A percentile compares a stretch with the other conserved stretches of the same genome.
These are phyloP conservation scores for Coptodon bakossiorum DNA, from an alignment of 2,113 vertebrate genomes.

Conservation along the genomic window DNA sequence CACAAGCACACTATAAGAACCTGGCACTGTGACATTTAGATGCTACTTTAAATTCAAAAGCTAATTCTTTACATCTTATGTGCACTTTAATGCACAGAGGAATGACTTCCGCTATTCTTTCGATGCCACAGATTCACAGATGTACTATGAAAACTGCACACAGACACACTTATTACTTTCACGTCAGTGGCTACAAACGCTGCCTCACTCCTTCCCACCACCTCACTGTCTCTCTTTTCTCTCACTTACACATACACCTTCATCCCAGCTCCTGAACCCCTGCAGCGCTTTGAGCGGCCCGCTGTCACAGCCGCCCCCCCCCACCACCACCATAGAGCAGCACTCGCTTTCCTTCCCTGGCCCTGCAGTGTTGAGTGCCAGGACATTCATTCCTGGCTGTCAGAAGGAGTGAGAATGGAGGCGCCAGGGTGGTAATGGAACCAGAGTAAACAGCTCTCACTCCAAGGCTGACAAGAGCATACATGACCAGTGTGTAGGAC, in stretches of 20 bases:
- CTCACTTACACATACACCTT: constrained; percentile 1
- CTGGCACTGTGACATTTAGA: background rate
- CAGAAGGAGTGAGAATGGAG: constrained; percentile 29
- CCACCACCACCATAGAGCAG: background rate
- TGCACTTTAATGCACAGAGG: background rate
- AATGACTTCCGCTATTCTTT: background rate
- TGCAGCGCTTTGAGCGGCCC: constrained; percentile 1
- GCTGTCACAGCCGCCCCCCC: constrained; percentile 13
- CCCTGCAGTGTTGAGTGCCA: constrained; percentile 1
- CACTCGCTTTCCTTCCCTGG: background rate
- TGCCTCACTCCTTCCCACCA: background rate
- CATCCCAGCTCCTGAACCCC: constrained; percentile 11
- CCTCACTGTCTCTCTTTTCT: background rate
- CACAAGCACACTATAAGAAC: background rate
- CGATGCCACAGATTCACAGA: background rate
- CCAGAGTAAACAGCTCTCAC: constrained; percentile 11
- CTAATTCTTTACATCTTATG: background rate
- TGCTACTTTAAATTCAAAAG: background rate
- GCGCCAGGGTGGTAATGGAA: constrained; percentile 38
- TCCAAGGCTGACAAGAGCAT: constrained; percentile 13
- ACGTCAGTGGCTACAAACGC: background rate
- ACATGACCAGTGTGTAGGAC: background rate
- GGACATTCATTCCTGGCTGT: constrained; percentile 41
- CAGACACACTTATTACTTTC: background rate
- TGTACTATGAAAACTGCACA: background rate